Conservation (phyloP, 2,888 invertebrate species). For the Volucella inflata region DNA sequence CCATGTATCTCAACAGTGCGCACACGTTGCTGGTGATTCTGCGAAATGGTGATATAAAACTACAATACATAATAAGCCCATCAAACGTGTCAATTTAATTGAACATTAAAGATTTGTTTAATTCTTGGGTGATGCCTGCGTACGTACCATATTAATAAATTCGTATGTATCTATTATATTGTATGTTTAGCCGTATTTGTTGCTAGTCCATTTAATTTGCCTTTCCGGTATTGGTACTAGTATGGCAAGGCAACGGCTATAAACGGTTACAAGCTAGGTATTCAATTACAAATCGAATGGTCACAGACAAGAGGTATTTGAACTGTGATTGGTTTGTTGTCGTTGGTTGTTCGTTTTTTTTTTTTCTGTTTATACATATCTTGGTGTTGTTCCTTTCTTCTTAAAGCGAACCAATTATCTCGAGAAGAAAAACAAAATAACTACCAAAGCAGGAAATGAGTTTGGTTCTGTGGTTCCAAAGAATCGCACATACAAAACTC, state of each 20-base stretch:
- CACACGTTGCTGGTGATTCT: conserved; percentile 4
- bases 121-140: neutral
- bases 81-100: conserved; percentile 40
- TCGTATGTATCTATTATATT: neutral
- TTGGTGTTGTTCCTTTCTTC: conserved; percentile 4
- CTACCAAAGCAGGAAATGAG: conserved; percentile 67
- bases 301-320: conserved; percentile 33
- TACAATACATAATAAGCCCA: conserved; percentile 17
- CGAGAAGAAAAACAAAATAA: conserved; percentile 46
- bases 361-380: conserved; percentile 8
- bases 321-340: conserved; percentile 45
- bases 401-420: conserved; percentile 61
- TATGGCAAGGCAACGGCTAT: conserved; percentile 17
- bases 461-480: conserved; percentile 70
- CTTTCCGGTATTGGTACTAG: conserved; percentile 45
- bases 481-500: conserved; percentile 37
- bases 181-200: conserved; percentile 5
- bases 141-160: neutral
- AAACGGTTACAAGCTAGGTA: conserved; percentile 39
- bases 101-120: conserved; percentile 4
- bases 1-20: conserved; percentile 5
- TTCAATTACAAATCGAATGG: conserved; percentile 63
- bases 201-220: conserved; percentile 20
- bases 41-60: conserved; percentile 26
- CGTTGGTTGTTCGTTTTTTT: conserved; percentile 35